Percentiles rank a stretch among this genome's conserved stretches.
Conservation (phyloP, 1,140 invertebrate species). For the Nixonia krombeini region DNA sequence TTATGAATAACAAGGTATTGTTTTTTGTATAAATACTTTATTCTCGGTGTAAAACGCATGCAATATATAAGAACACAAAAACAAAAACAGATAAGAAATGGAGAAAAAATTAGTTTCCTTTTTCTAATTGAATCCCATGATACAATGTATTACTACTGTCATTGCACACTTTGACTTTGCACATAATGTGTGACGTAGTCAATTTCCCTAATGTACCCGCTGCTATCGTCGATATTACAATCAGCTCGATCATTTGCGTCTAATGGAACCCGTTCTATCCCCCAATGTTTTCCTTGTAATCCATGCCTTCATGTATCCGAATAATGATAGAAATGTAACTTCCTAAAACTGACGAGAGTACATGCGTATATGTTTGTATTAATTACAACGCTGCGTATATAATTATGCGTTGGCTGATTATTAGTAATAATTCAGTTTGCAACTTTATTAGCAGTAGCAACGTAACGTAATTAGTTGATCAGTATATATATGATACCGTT, state of each 20-base stretch:
- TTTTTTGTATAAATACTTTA: too few relatives aligned
- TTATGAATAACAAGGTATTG: too few relatives aligned
- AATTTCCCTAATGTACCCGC: constrained; percentile 20
- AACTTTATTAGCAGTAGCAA: not conserved
- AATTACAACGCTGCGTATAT: not conserved
- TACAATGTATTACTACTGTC: constrained; percentile 16
- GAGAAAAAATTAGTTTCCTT: not conserved
- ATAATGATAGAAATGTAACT: constrained; percentile 47
- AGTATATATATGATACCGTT: not conserved
- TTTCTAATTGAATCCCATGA: constrained; percentile 8
- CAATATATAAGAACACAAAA: too few relatives aligned
- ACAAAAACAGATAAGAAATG: too few relatives aligned
- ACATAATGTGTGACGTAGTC: constrained; percentile 9
- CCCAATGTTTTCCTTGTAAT: constrained; percentile 3
- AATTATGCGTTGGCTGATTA: not conserved
- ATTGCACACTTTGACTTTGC: constrained; percentile 21
- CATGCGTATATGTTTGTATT: constrained; percentile 39
- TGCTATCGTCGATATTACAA: constrained; percentile 27
- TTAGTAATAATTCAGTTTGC: not conserved
- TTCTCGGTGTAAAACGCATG: too few relatives aligned
- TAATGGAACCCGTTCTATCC: constrained; percentile 8
- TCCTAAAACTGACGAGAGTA: constrained; percentile 60
- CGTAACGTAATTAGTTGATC: not conserved
- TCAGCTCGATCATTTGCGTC: constrained; percentile 17
- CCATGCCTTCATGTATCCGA: constrained; percentile 2